Evolutionary conservation across 2,113 vertebrate genomes (phyloP), one percentile per base, ranked within the genome.

Genomic region (Nanorana parkeri): DNA sequence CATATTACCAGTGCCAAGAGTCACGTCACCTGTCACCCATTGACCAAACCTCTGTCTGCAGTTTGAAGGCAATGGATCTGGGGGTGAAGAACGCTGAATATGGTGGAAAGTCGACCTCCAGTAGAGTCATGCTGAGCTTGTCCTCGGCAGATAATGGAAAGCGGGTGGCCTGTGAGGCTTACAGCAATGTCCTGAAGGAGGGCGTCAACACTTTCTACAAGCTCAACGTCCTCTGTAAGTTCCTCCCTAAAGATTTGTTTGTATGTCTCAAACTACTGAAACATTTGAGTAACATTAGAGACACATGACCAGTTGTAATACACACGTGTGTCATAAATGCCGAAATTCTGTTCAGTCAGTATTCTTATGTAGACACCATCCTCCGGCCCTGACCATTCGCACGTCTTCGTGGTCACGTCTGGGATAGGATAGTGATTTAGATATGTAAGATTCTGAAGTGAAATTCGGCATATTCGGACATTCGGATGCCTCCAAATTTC

Each of bases 201-300:
- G 91, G 89, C 0, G 82, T 89, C 65, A 93, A 88, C 86, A 94
- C 87, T 17, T 93, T 92, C 86, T 91, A 92, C 86, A 88, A 83
- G 32, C 91, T 95, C 60, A 85, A 87, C 56, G 87, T 95, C 66
- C 91, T 93, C 26, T 94, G 93, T 95, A 84, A 93, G 93, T 90
- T 51, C 2, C 71, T 2, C 13, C 3, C 13, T 47, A 10, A 4
- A 36, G 6, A 4, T 6, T 36, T 4, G 1, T 47, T 47, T 47
- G 41, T 13, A 47, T 47, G 61, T 16, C 19, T 64, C 7, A 0
- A 13, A 36, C 32, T 2, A 36, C 8, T 36, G 8, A 36, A 32
- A 36, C 5, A 36, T 36, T 4, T 36, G 32, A 36, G 8, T 36
- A 36, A 1, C 0, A 36, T 6, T 36, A 0, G 8, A 32, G 29